Conservation (phyloP, 2,888 invertebrate species). For the Melangyna quadrimaculata region DNA sequence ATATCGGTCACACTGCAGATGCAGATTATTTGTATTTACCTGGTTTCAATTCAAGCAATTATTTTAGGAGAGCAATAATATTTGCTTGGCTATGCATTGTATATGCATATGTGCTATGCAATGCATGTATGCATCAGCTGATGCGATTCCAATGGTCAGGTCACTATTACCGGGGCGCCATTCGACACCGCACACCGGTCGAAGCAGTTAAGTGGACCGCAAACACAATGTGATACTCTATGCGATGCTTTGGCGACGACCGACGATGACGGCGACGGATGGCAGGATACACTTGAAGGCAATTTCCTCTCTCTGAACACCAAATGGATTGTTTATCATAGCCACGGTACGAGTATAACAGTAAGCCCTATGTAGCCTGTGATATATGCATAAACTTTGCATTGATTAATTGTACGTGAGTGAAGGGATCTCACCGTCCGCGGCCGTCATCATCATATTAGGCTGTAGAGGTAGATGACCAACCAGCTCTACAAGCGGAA, state of each 20-base stretch:
- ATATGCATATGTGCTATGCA: too few species aligned
- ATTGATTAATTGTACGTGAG: conserved; percentile 30
- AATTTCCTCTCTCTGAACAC: conserved; percentile 13
- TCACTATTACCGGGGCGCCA: background rate
- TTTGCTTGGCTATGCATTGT: conserved; percentile 47
- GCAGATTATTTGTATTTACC: conserved; percentile 52
- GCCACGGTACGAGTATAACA: background rate
- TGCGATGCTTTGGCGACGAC: background rate
- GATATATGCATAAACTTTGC: conserved; percentile 9
- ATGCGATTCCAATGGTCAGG: conserved; percentile 30
- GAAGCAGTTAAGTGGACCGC: conserved; percentile 30
- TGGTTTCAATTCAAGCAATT: conserved; percentile 52
- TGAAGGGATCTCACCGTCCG: background rate
- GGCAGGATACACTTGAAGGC: conserved; percentile 11
- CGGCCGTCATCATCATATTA: background rate
- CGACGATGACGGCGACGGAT: background rate
- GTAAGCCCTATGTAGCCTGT: background rate
- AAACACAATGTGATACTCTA: conserved; percentile 39
- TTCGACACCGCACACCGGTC: background rate
- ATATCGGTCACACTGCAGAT: conserved; percentile 24
- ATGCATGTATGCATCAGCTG: conserved; percentile 48
- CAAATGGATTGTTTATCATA: conserved; percentile 27
- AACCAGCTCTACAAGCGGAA: background rate
- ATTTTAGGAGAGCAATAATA: conserved; percentile 59
- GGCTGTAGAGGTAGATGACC: background rate